Evolutionary conservation across 2,797 vertebrate genomes (phyloP).

Genomic region (Poeciliopsis gracilis): DNA sequence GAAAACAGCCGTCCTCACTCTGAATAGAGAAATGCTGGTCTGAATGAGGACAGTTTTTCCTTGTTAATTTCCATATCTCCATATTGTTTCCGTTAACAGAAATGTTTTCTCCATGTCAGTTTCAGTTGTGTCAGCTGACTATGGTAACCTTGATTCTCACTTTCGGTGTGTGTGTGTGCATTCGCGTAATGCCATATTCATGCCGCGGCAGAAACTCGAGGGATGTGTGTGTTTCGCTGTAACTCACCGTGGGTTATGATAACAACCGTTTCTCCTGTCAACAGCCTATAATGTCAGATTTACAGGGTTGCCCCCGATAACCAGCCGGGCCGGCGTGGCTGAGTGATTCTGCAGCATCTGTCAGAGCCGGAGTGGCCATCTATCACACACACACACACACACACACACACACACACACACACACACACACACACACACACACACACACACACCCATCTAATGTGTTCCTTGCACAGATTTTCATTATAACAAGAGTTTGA

Average conservation of each 20-base stretch:
- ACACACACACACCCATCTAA: conserved; percentile 36
- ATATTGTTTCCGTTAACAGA: no score
- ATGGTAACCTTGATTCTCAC: no score
- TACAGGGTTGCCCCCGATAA: conserved; percentile 79
- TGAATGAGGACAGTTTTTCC: no score
- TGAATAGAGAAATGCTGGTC: no score
- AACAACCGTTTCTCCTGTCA: conserved; percentile 81
- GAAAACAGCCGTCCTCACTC: no score
- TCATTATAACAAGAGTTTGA: conserved; percentile 26
- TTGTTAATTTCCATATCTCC: no score
- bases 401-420: conserved; percentile 36
- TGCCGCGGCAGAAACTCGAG: conserved; percentile 49
- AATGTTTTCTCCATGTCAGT: neutral
- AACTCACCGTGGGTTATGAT: conserved; percentile 78
- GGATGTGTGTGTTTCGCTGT: conserved; percentile 68
- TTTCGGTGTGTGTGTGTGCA: conserved; percentile 17
- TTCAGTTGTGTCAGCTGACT: conserved; percentile 10
- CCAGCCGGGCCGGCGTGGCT: conserved; percentile 70
- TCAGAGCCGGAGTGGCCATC: conserved; percentile 67
- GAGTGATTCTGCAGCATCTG: conserved; percentile 77
- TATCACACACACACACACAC: conserved; percentile 53
- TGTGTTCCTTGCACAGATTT: conserved; percentile 41
- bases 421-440: conserved; percentile 40
- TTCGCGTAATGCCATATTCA: conserved; percentile 51
- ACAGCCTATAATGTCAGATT: conserved; percentile 81